A percentile compares a stretch with the other conserved stretches of the same genome.
phyloP scores from a whole-genome alignment of 2,888 invertebrate species.

The Margaritifera margaritifera region DNA sequence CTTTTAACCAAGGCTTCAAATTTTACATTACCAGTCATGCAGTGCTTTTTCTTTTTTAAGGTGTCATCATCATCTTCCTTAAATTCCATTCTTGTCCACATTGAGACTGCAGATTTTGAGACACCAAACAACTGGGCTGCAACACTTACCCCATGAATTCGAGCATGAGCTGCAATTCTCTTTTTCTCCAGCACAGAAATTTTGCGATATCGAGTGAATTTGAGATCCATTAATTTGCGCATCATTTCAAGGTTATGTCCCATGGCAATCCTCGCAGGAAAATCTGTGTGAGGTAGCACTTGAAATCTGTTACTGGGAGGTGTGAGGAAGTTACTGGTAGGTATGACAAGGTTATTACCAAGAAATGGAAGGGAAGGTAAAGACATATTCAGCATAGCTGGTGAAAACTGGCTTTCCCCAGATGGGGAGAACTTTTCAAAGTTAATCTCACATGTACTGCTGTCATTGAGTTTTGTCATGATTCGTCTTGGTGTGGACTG shows the following conservation, averaged over 20 bases:
- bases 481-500: conserved; percentile 13
- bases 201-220: conserved; percentile 30
- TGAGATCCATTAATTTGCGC: conserved; percentile 26
- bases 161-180: conserved; percentile 30
- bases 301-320: too few relatives aligned
- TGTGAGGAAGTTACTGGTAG: too few relatives aligned
- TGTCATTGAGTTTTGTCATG: neutral
- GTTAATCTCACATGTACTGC: neutral
- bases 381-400: conserved; percentile 3
- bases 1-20: conserved; percentile 25
- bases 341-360: neutral
- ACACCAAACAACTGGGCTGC: conserved; percentile 31
- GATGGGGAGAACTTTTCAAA: conserved; percentile 2
- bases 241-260: conserved; percentile 27
- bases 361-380: neutral
- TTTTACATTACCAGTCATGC: conserved; percentile 35
- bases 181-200: conserved; percentile 30
- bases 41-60: conserved; percentile 19
- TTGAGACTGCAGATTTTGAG: conserved; percentile 37
- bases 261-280: neutral
- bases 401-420: neutral
- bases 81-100: conserved; percentile 36
- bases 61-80: conserved; percentile 19
- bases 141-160: conserved; percentile 25
- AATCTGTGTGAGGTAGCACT: too few relatives aligned